Evolutionary conservation across 2,797 vertebrate genomes (phyloP), one percentile per base, ranked within the genome.

Genomic region (Pseudomugil tenellus): DNA sequence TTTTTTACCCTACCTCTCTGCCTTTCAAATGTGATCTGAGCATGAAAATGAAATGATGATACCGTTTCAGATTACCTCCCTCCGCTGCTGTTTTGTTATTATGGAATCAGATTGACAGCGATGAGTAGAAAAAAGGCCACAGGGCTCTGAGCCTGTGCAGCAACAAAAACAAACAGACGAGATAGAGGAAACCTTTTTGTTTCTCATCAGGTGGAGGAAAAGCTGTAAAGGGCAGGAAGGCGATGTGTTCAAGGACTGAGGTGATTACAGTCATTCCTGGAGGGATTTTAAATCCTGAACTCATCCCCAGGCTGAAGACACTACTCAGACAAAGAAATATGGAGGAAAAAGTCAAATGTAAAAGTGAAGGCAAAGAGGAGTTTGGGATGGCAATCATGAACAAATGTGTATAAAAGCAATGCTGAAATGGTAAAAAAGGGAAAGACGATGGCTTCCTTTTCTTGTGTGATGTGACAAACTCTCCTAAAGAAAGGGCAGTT

Each of bases 201-300:
- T 57, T 73, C 37, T 68, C 54, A 54, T 71, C 77, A 58, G 54
- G 37, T 51, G 29, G 41, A 74, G 48, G 69, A 0, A 0, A 62
- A 39, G 12, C 25, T 49, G 69, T 68, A 80, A 59, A 85, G 67
- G 67, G 53, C 62, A 67, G 72, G 21, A 28, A 60, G 63, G 49
- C 2, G 31, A 13, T 71, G 69, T 19, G 14, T 78, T 82, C 77
- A 76, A 52, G 49, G 72, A 68, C 68, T 5, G 61, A 65, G 46
- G 55, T 12, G 2, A 67, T 58, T 12, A 29, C 35, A 23, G 25
- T 8, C 35, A 56, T 25, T 57, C 59, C 54, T 35, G 34, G 25
- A 55, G n/a, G 14, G 32, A 61, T 4, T 6, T n/a, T 14, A 0
- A 51, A 48, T 34, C 23, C 52, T 37, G 13, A 12, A 60, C 19